These are phyloP conservation scores for Perca flavescens DNA, from an alignment of 2,113 vertebrate species.

Conservation along the genomic window DNA sequence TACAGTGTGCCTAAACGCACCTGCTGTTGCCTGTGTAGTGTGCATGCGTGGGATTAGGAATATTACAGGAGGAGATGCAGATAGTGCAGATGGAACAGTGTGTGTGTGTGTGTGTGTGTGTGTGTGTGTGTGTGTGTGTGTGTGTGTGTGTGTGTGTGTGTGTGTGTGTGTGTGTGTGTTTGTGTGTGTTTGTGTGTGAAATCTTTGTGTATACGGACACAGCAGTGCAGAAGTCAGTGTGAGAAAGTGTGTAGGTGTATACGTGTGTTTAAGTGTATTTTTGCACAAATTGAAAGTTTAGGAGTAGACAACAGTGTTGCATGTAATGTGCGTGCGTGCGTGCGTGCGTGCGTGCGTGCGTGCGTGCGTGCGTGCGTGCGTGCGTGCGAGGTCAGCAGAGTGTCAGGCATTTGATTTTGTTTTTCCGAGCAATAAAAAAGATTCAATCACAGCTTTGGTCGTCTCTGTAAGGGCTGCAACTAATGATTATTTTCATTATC, in stretches of 20 bases:
- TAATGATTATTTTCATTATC: neutral
- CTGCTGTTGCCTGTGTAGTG: conserved; percentile 40
- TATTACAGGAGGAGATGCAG: conserved; percentile 25
- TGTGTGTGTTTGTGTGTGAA: no score
- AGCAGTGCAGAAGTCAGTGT: neutral
- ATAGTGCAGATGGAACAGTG: conserved; percentile 13
- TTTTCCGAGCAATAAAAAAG: no score
- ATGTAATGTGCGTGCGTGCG: neutral
- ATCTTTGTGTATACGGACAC: neutral
- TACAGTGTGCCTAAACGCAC: conserved; percentile 56
- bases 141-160: no score
- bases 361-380: no score
- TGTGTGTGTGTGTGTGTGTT: neutral
- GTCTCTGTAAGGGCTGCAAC: neutral
- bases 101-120: conserved; percentile 5
- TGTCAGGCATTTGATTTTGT: no score
- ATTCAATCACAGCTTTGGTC: no score
- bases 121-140: neutral
- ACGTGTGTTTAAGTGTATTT: conserved; percentile 13
- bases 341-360: no score
- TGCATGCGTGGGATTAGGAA: conserved; percentile 49
- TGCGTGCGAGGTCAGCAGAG: no score
- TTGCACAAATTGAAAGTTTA: conserved; percentile 19
- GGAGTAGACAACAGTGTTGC: conserved; percentile 20
- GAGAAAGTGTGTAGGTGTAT: conserved; percentile 21